A percentile compares a stretch with the other conserved stretches of the same genome.
These are phyloP conservation scores for Pelecanus crispus DNA, from an alignment of 2,113 vertebrate genomes.

Conservation along the genomic window DNA sequence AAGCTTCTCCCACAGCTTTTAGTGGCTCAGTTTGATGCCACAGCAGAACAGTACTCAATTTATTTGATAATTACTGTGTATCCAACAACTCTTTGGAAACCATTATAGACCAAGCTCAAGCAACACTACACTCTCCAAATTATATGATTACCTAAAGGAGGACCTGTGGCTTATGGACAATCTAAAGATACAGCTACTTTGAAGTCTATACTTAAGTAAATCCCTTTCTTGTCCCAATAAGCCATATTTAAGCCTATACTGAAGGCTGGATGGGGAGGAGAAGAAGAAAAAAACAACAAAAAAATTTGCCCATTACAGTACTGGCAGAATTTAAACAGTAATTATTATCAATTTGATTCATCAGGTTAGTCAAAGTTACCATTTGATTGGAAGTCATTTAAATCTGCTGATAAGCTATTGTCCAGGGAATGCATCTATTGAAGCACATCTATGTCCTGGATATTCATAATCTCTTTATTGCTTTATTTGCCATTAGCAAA, in stretches of 20 bases:
- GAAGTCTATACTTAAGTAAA: not conserved
- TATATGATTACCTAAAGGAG: not conserved
- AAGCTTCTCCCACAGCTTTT: not conserved
- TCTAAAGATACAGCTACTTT: not conserved
- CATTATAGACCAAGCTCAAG: not conserved
- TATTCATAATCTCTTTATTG: not conserved
- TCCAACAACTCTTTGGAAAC: not conserved
- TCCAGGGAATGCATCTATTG: not conserved
- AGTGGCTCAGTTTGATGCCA: not conserved
- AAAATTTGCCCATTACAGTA: not conserved
- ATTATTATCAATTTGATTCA: not conserved
- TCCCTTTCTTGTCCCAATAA: not conserved
- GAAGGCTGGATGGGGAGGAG: not conserved
- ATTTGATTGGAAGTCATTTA: not conserved
- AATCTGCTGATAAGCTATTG: not conserved
- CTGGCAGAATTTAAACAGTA: not conserved
- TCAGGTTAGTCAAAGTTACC: not conserved
- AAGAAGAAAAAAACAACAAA: not conserved
- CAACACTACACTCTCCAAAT: not conserved
- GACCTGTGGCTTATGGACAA: not conserved
- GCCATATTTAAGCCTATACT: not conserved
- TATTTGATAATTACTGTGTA: not conserved
- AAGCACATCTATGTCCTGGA: not conserved
- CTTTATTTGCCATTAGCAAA: not conserved
- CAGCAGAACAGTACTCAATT: not conserved